A percentile compares a stretch with the other conserved stretches of the same genome.
Evolutionary conservation across 2,113 vertebrate species (phyloP).

Genomic region (Cariama cristata): DNA sequence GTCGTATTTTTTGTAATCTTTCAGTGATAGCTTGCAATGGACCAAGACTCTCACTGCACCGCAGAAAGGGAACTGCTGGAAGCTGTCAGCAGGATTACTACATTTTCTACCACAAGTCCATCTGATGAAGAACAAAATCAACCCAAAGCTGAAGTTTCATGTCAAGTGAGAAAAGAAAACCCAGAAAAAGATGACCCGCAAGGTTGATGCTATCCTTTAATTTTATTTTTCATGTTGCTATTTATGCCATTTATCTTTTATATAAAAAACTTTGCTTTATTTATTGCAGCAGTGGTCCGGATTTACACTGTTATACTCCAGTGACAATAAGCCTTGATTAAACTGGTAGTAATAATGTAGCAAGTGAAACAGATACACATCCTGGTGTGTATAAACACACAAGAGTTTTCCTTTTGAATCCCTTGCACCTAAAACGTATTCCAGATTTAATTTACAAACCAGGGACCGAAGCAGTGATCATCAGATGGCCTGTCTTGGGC

Average conservation of each 20-base stretch:
- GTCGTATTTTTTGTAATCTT: neutral
- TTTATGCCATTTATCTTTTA: neutral
- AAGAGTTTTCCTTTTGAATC: neutral
- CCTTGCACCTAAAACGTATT: neutral
- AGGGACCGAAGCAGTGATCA: neutral
- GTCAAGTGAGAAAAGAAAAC: neutral
- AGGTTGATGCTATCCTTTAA: conserved; percentile 16
- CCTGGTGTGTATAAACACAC: neutral
- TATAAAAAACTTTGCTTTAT: neutral
- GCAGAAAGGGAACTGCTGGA: neutral
- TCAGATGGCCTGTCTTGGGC: neutral
- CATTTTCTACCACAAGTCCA: neutral
- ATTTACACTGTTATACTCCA: neutral
- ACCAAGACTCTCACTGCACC: neutral
- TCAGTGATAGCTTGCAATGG: conserved; percentile 41
- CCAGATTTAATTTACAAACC: neutral
- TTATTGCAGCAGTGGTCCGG: neutral
- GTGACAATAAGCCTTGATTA: neutral
- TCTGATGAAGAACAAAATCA: conserved; percentile 8
- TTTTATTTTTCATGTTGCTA: neutral
- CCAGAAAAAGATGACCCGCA: neutral
- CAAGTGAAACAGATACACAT: neutral
- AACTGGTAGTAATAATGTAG: neutral
- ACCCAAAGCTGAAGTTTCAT: neutral
- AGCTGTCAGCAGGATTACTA: neutral